Evolutionary conservation across 2,797 vertebrate species (phyloP).

Genomic region (Arctocebus calabarensis): DNA sequence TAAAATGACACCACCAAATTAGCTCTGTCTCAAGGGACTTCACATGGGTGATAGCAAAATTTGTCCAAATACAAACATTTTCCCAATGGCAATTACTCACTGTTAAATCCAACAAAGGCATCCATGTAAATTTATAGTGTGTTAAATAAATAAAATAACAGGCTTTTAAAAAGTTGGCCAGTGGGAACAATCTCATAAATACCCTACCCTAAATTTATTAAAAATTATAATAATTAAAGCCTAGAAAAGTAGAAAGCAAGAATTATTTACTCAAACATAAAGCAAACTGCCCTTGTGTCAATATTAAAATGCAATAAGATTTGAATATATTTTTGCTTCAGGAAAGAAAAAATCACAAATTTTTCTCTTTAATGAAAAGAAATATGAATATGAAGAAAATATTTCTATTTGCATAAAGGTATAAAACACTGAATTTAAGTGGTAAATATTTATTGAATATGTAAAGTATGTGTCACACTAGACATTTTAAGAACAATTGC

Average conservation of each 20-base stretch:
- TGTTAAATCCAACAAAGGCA: background rate
- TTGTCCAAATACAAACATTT: background rate
- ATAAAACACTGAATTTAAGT: background rate
- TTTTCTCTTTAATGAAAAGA: background rate
- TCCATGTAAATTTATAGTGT: background rate
- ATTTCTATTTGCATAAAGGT: background rate
- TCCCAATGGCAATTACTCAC: background rate
- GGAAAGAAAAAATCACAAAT: background rate
- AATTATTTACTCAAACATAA: conserved; percentile 45
- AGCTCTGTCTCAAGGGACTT: background rate
- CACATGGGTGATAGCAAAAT: background rate
- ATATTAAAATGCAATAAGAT: conserved; percentile 33
- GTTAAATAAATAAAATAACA: background rate
- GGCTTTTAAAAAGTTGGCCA: background rate
- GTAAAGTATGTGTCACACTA: background rate
- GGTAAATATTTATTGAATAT: background rate
- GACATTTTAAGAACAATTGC: conserved; percentile 7
- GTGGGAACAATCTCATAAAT: background rate
- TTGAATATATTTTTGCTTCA: background rate
- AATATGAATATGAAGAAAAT: conserved; percentile 25
- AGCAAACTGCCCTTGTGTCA: background rate
- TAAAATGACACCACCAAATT: background rate
- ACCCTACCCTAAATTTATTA: background rate
- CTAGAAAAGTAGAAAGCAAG: background rate
- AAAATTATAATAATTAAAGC: conserved; percentile 34